Evolutionary conservation across 2,113 vertebrate genomes (phyloP), one percentile per base, ranked within the genome.

Genomic region (Passerina amoena): DNA sequence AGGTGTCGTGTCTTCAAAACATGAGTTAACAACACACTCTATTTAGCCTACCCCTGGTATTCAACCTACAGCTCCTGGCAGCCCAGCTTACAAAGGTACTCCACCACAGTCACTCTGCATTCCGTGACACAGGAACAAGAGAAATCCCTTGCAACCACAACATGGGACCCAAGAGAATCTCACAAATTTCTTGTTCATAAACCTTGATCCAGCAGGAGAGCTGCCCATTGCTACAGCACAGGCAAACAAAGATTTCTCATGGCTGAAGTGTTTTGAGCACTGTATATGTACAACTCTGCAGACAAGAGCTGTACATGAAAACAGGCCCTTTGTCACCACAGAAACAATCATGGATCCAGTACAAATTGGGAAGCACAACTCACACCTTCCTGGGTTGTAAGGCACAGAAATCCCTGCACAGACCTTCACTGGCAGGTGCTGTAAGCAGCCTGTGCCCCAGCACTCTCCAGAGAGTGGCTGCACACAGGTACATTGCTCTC

Each of bases 331-430:
- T 44, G 35, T 31, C 76, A 53, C 1, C 6, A 42, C 35, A 82
- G 81, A 80, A 68, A 50, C 31, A 38, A 40, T 21, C 24, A 25
- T 5, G 25, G 59, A 28, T 23, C 42, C 47, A 57, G 31, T 22
- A 54, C 35, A 57, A 70, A 35, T 8, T 18, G 33, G 66, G 60
- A 69, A 64, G 18, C 0, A 0, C 1, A 1, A 50, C n/a, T 56
- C 0, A 0, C 27, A 9, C 6, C 56, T 51, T n/a, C 45, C 83
- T 0, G 1, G 23, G 23, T 8, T 35, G 48, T 16, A 63, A 33
- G 0, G 2, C 10, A 24, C 27, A 42, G 35, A 51, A 31, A 18
- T 14, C 27, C 4, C 14, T 14, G 30, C 33, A 33, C 8, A 14
- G 31, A 51, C 31, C 69, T 53, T 16, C 22, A 10, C 80, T 28